Evolutionary conservation across 2,888 invertebrate species (phyloP), one percentile per base, ranked within the genome.

Genomic region (Drosophila subquinaria): DNA sequence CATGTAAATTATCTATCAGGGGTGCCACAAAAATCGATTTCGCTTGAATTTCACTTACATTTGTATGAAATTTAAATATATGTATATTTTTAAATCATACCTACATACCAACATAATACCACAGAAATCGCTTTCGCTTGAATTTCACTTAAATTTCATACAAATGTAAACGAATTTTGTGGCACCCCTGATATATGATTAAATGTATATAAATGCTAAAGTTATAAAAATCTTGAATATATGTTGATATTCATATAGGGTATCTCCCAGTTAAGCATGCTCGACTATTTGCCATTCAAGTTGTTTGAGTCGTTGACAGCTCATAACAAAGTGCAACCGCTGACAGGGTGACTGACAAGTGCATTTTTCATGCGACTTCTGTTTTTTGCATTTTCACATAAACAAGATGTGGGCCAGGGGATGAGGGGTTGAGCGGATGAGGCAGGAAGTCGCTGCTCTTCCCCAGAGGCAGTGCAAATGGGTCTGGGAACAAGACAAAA

Each of bases 291-390:
- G n/a, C 8, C 2, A 20, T 40, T 15, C 6, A 35, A 48, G 23
- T 42, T 38, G 47, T 65, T 45, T 36, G 20, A 52, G 23, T 20
- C 64, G 52, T 65, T 69, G 71, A 69, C 52, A 79, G 80, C 76
- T 74, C 68, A 64, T 79, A 87, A 76, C 76, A 61, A 60, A 74
- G 67, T 69, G 56, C 57, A 59, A 45, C 42, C 62, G 60, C 63
- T 68, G 78, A 68, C 83, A 64, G 69, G 52, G 56, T 82, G 83
- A 88, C 76, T 83, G 87, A 88, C 84, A 88, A 83, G 81, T 86
- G 68, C 79, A 80, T 76, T 76, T 78, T 71, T 64, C 63, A 79
- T 77, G 71, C 45, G 66, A 74, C 65, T 79, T 73, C 47, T 51
- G 66, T 63, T 50, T 55, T 71, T 57, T 64, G 61, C 68, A 62